A percentile compares a stretch with the other conserved stretches of the same genome.
These are phyloP conservation scores for Corythaeola cristata DNA, from an alignment of 2,113 vertebrate species.

Conservation along the genomic window DNA sequence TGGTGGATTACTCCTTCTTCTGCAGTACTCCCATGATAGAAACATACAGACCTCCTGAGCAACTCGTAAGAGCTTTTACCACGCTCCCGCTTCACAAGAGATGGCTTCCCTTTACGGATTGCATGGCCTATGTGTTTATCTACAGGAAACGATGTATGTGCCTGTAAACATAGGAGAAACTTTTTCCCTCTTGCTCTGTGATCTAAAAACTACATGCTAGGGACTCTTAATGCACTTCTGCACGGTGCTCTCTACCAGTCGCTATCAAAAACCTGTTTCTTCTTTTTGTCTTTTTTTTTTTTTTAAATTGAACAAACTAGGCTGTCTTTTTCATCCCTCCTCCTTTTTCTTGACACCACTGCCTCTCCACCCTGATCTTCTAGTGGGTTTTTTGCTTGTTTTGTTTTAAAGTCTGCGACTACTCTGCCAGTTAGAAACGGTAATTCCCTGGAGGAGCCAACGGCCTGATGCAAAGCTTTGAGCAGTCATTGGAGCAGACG, in stretches of 20 bases:
- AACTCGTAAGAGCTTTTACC: neutral
- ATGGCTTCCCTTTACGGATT: neutral
- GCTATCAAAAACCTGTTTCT: neutral
- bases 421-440: neutral
- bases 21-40: neutral
- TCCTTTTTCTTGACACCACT: neutral
- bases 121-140: neutral
- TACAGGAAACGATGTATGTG: neutral
- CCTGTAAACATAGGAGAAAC: neutral
- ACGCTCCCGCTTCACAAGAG: neutral
- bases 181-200: neutral
- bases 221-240: neutral
- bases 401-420: neutral
- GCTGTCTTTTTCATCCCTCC: neutral
- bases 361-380: neutral
- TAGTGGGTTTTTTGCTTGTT: neutral
- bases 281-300: too few relatives aligned
- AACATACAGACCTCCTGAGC: neutral
- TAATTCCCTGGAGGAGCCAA: neutral
- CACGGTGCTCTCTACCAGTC: neutral
- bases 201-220: neutral
- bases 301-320: neutral
- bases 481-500: neutral
- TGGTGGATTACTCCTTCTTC: neutral
- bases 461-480: neutral